Evolutionary conservation across 2,888 invertebrate species (phyloP), one percentile per base, ranked within the genome.

Genomic region (Acronicta aceris): DNA sequence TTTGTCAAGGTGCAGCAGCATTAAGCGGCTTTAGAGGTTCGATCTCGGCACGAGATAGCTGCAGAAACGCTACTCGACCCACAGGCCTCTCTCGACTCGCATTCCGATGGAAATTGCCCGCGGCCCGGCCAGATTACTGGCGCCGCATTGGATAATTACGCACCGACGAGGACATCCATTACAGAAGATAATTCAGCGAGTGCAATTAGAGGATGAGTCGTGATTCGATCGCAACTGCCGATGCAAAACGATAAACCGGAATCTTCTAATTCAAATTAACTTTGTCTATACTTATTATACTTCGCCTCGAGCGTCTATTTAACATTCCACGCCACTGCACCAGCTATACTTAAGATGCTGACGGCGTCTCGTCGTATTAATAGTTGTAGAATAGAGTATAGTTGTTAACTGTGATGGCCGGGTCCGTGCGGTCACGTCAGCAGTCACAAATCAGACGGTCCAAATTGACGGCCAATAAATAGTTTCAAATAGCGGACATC

Each of bases 71-170:
- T 89, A 90, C 79, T 84, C 85, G 87, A 87, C 89, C 87, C 81
- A 88, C 84, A 85, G 85, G 74, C 78, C 70, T 78, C 81, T 76
- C 80, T 79, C 80, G 78, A 78, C 83, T 85, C 81, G 85, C 90
- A 89, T 88, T 87, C 90, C 88, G 81, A 86, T 88, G 85, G 86
- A 89, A 89, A 90, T 90, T 89, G 88, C 89, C 82, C 72, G 84
- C 82, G 84, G 86, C 87, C 67, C 81, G 74, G 77, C 84, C 83
- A 86, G 87, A 88, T 88, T 82, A 85, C 86, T 87, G 91, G 92
- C 93, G 92, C 90, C 89, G 87, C 85, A 78, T 80, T 83, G 82
- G 86, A 86, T 91, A 92, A 92, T 92, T 92, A 89, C 89, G 83
- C 83, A 85, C 87, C 80, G 81, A 62, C 79, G 86, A 87, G 90